phyloP scores from a whole-genome alignment of 2,888 invertebrate genomes.

The Diaprepes abbreviatus region DNA sequence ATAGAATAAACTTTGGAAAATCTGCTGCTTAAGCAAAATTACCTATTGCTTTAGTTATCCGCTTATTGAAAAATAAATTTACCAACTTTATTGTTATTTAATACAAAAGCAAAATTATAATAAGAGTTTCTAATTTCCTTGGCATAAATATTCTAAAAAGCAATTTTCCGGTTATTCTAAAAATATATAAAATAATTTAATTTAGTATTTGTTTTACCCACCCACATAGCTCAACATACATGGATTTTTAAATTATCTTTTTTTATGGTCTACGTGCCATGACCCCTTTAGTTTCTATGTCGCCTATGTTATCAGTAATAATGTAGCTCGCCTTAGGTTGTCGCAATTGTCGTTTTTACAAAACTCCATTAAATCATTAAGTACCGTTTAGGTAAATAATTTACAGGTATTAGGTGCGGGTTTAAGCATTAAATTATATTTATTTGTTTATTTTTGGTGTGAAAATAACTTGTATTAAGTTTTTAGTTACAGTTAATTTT shows the following conservation, averaged over 20 bases:
- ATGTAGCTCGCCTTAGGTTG: slow-evolving; percentile 29
- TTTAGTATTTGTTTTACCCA: neutral
- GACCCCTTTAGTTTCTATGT: slow-evolving; percentile 43
- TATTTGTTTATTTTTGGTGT: neutral
- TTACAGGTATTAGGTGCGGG: slow-evolving; percentile 31
- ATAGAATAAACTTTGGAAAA: no score
- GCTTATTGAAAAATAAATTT: no score
- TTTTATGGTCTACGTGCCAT: slow-evolving; percentile 39
- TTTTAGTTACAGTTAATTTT: no score
- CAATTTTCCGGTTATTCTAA: neutral
- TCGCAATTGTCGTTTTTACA: slow-evolving; percentile 43
- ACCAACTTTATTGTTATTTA: no score
- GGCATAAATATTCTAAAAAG: no score
- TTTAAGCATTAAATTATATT: slow-evolving; percentile 17
- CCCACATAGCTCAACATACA: slow-evolving; percentile 25
- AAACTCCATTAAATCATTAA: slow-evolving; percentile 41
- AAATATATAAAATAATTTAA: no score
- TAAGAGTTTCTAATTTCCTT: no score
- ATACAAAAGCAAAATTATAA: no score
- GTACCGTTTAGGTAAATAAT: slow-evolving; percentile 41
- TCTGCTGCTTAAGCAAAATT: no score
- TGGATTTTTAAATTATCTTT: slow-evolving; percentile 26
- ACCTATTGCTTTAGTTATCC: no score
- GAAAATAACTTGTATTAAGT: neutral
- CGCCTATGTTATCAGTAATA: slow-evolving; percentile 35